Evolutionary conservation across 2,797 vertebrate species (phyloP).

Genomic region (Pampus argenteus): DNA sequence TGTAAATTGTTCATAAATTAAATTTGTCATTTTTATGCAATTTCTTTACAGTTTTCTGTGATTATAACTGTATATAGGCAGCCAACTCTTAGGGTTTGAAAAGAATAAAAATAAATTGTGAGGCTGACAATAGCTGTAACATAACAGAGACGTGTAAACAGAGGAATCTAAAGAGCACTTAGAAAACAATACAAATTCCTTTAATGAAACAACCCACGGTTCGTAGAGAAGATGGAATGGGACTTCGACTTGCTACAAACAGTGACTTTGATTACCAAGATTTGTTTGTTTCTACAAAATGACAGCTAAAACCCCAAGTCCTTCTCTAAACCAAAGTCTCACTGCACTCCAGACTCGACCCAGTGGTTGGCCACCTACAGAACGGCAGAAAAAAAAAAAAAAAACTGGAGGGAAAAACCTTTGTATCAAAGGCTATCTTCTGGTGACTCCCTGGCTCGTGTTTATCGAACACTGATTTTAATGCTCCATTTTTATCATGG

Average conservation of each 20-base stretch:
- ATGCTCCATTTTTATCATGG: slow-evolving; percentile 79
- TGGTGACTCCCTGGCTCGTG: slow-evolving; percentile 69
- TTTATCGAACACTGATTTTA: slow-evolving; percentile 81
- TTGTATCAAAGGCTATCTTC: slow-evolving; percentile 77
- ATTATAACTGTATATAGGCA: slow-evolving; percentile 8
- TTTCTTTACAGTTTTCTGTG: slow-evolving; percentile 16
- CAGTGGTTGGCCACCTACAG: slow-evolving; percentile 76
- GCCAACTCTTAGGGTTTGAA: slow-evolving; percentile 9
- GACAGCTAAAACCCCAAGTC: slow-evolving; percentile 79
- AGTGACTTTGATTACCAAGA: slow-evolving; percentile 78
- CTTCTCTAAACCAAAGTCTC: slow-evolving; percentile 73
- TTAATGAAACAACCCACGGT: slow-evolving; percentile 57
- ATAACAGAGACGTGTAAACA: slow-evolving; percentile 53
- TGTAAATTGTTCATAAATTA: not conserved
- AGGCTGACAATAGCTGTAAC: slow-evolving; percentile 25
- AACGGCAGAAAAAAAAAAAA: slow-evolving; percentile 49
- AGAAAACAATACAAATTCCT: slow-evolving; percentile 59
- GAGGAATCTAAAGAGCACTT: slow-evolving; percentile 53
- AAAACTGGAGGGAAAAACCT: slow-evolving; percentile 59
- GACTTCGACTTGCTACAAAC: slow-evolving; percentile 72
- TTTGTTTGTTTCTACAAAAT: slow-evolving; percentile 82
- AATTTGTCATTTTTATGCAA: slow-evolving; percentile 8
- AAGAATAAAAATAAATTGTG: slow-evolving; percentile 11
- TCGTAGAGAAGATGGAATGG: slow-evolving; percentile 61
- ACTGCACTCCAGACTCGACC: slow-evolving; percentile 65